Conservation (phyloP, 1,140 invertebrate genomes). For the Halesus radiatus region DNA sequence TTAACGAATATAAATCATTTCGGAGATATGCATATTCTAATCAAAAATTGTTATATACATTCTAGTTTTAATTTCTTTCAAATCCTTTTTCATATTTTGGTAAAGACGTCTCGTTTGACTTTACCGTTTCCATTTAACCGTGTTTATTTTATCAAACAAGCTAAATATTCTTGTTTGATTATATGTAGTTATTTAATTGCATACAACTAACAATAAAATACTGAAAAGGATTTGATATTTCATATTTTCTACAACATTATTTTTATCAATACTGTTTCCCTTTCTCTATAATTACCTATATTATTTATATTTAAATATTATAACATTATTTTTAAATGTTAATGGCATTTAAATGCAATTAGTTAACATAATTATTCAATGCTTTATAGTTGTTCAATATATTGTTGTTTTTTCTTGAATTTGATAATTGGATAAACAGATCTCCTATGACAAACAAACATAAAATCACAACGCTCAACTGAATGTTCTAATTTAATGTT, state of each 20-base stretch:
- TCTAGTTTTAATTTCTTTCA: constrained; percentile 16
- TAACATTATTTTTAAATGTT: constrained; percentile 54
- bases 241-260: constrained; percentile 3
- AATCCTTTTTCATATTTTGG: constrained; percentile 33
- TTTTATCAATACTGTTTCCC: constrained; percentile 36
- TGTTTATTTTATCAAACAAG: not conserved
- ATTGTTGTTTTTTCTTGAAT: constrained; percentile 54
- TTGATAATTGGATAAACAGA: constrained; percentile 48
- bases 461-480: constrained; percentile 50
- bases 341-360: constrained; percentile 49
- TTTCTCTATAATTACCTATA: constrained; percentile 38
- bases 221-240: constrained; percentile 25
- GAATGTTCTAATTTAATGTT: constrained; percentile 46
- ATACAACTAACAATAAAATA: not conserved
- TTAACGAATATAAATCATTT: constrained; percentile 44
- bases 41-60: constrained; percentile 28
- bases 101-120: not conserved
- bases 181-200: not conserved
- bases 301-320: constrained; percentile 50
- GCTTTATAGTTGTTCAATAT: constrained; percentile 55
- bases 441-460: constrained; percentile 41
- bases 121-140: not conserved
- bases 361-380: constrained; percentile 54
- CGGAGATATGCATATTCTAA: constrained; percentile 45
- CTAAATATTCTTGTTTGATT: not conserved